A percentile compares a stretch with the other conserved stretches of the same genome.
Conservation (phyloP, 2,797 vertebrate genomes). For the Australoheros facetus region DNA sequence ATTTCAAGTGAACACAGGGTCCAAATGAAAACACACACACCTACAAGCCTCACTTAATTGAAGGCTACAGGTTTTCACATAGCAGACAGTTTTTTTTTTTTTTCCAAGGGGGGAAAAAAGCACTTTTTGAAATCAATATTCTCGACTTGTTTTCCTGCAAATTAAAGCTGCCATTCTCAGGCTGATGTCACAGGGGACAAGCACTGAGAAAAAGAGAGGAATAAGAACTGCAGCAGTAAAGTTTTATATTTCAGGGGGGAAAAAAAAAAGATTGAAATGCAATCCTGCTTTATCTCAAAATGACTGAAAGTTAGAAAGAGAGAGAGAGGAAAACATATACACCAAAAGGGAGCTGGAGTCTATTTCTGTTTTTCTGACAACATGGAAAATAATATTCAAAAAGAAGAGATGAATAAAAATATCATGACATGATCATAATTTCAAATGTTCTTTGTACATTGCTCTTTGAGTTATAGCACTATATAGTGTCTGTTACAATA, state of each 20-base stretch:
- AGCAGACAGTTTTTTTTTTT: constrained; percentile 60
- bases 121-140: constrained; percentile 84
- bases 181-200: constrained; percentile 67
- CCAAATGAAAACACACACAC: constrained; percentile 87
- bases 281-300: constrained; percentile 71
- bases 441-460: constrained; percentile 41
- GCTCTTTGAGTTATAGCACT: constrained; percentile 35
- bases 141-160: constrained; percentile 82
- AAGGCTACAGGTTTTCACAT: constrained; percentile 86
- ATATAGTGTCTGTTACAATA: constrained; percentile 41
- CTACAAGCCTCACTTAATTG: constrained; percentile 89
- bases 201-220: constrained; percentile 52
- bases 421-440: constrained; percentile 56
- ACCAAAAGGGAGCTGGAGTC: constrained; percentile 58
- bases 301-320: constrained; percentile 33
- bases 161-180: constrained; percentile 82
- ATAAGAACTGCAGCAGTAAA: constrained; percentile 63
- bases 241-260: constrained; percentile 74
- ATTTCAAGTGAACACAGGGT: constrained; percentile 86
- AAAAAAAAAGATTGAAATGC: constrained; percentile 66
- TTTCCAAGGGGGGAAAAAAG: constrained; percentile 62
- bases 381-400: constrained; percentile 42
- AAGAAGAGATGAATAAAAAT: constrained; percentile 44
- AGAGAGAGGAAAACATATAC: constrained; percentile 15
- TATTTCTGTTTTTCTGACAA: constrained; percentile 57